phyloP scores from a whole-genome alignment of 2,113 vertebrate species.

The Rhagologus leucostigma region DNA sequence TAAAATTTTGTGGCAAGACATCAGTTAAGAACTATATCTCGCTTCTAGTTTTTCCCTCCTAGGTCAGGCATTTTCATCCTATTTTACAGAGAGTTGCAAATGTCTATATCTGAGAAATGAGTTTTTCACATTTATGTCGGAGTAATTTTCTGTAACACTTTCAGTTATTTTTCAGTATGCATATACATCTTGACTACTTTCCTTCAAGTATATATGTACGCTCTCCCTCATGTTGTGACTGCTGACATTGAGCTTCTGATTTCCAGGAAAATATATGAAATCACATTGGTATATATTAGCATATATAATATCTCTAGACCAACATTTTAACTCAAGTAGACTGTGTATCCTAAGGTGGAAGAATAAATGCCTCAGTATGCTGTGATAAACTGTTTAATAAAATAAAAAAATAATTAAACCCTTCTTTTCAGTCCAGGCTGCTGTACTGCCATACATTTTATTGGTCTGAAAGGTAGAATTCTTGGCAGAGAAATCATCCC shows the following conservation, averaged over 20 bases:
- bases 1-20: not conserved
- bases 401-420: slow-evolving; percentile 47
- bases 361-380: not conserved
- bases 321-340: not conserved
- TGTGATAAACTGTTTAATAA: slow-evolving; percentile 36
- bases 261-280: slow-evolving; percentile 28
- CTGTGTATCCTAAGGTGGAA: not conserved
- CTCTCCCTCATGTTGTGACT: not conserved
- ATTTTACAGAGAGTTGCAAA: not conserved
- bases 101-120: not conserved
- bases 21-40: not conserved
- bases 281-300: not conserved
- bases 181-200: not conserved
- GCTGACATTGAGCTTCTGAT: not conserved
- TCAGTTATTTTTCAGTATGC: not conserved
- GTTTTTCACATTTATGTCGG: not conserved
- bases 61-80: not conserved
- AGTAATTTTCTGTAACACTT: not conserved
- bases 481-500: slow-evolving; percentile 13
- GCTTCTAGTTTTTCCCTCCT: not conserved
- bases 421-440: not conserved
- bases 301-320: not conserved
- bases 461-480: slow-evolving; percentile 29
- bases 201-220: not conserved
- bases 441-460: not conserved